Base-by-base conservation (phyloP, 1,140 invertebrate genomes). In the Anoplolepis gracilipes region DNA sequence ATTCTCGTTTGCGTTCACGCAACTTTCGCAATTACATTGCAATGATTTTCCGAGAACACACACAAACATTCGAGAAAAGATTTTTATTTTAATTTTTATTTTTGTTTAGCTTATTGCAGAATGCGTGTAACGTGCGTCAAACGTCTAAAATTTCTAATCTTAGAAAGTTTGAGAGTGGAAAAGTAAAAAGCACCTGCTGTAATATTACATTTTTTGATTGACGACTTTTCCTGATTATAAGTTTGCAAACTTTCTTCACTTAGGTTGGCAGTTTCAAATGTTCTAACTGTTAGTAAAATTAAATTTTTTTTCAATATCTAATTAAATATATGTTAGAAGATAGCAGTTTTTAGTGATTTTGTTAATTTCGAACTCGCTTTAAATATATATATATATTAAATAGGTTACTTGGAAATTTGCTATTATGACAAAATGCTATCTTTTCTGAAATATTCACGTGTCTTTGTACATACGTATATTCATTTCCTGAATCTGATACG, bases 301-400 rank as follows among this genome's bases (percentile, higher is more conserved):
- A 16, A 59, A 28, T 61, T 82, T 82, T 67, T 59, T 59, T 19
- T 28, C 65, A 78, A 78, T 67, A 49, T 49, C 16, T 49, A 19
- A 49, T 49, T 49, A 49, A 49, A 28, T 78, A 19, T 78, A 53
- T 33, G 42, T 69, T 53, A 53, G 19, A 79, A 53, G 42, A 79
- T 79, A 49, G 13, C 10, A 49, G 30, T 69, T 84, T 85, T 86
- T 84, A 69, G 84, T 65, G 86, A 90, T 88, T 79, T 84, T 84
- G 65, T 70, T 70, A 81, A 72, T 72, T 36, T 55, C 36, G 39
- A 79, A 22, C 30, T 49, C 30, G 33, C 19, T 81, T 81, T 70
- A n/a, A n/a, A n/a, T n/a, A n/a, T n/a, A n/a, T n/a, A n/a, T n/a
- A n/a, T n/a, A n/a, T n/a, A 42, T 72, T 67, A 59, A 49, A 82